A percentile compares a stretch with the other conserved stretches of the same genome.
phyloP scores from a whole-genome alignment of 1,140 invertebrate genomes.

The Drosophila pallidifrons region DNA sequence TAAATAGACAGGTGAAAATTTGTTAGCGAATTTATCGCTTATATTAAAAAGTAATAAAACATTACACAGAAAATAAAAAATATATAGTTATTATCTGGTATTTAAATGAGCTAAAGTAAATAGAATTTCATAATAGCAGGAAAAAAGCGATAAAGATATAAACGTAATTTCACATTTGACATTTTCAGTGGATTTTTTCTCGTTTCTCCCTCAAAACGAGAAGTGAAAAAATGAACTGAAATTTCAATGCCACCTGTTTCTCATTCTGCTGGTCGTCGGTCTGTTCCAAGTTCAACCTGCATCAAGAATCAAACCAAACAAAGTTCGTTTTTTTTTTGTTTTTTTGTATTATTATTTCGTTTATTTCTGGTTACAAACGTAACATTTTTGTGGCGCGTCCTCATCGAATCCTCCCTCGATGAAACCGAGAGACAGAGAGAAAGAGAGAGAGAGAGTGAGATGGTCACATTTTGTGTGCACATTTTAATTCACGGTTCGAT shows the following conservation, averaged over 20 bases:
- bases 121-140: not conserved
- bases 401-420: slow-evolving; percentile 9
- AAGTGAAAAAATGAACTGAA: not conserved
- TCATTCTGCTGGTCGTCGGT: not conserved
- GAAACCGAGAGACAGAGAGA: too few species aligned
- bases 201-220: not conserved
- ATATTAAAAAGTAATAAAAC: not conserved
- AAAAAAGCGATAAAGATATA: not conserved
- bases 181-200: not conserved
- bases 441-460: not conserved
- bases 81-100: not conserved
- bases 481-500: slow-evolving; percentile 74
- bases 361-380: slow-evolving; percentile 5
- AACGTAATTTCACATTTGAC: not conserved
- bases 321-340: slow-evolving; percentile 1
- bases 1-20: slow-evolving; percentile 2
- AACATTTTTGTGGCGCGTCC: slow-evolving; percentile 36
- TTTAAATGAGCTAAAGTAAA: not conserved
- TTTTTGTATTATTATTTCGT: slow-evolving; percentile 30
- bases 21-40: not conserved
- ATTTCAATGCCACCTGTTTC: slow-evolving; percentile 33
- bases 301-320: slow-evolving; percentile 44
- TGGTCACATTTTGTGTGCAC: slow-evolving; percentile 52
- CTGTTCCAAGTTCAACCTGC: slow-evolving; percentile 26
- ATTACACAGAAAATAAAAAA: not conserved